These are phyloP conservation scores for Mystacornis crossleyi DNA, from an alignment of 2,113 vertebrate genomes.

Conservation along the genomic window DNA sequence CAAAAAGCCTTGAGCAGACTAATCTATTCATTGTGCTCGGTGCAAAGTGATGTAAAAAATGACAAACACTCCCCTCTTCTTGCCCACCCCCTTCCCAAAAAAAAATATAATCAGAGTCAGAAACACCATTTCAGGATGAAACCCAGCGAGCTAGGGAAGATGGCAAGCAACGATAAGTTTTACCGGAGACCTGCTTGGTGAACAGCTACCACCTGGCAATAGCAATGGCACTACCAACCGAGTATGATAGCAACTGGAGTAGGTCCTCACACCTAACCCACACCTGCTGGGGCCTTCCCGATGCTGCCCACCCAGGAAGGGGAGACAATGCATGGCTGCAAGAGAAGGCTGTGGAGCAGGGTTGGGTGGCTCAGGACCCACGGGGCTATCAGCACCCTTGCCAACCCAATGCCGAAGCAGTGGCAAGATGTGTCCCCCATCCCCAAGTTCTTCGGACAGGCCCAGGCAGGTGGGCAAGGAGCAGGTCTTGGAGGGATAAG, in stretches of 20 bases:
- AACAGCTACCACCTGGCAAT: not conserved
- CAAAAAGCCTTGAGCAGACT: constrained; percentile 43
- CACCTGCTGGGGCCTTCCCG: not conserved
- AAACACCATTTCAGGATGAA: not conserved
- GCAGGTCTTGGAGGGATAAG: not conserved
- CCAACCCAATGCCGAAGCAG: not conserved
- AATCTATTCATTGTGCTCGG: not conserved
- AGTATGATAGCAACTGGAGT: not conserved
- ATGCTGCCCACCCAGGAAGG: accelerated
- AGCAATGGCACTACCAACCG: not conserved
- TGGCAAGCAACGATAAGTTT: not conserved
- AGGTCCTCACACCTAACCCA: not conserved
- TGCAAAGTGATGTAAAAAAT: not conserved
- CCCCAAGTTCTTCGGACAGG: not conserved
- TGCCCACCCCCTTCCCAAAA: no score
- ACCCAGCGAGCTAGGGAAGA: not conserved
- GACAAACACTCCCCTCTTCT: not conserved
- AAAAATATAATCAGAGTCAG: not conserved
- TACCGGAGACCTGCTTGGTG: not conserved
- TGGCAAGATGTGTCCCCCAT: accelerated
- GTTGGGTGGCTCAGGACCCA: not conserved
- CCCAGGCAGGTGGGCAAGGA: not conserved
- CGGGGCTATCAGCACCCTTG: not conserved
- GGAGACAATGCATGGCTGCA: not conserved
- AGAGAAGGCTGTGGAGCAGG: not conserved